These are phyloP conservation scores for Cepaea hortensis DNA, from an alignment of 2,888 invertebrate species.

Conservation along the genomic window DNA sequence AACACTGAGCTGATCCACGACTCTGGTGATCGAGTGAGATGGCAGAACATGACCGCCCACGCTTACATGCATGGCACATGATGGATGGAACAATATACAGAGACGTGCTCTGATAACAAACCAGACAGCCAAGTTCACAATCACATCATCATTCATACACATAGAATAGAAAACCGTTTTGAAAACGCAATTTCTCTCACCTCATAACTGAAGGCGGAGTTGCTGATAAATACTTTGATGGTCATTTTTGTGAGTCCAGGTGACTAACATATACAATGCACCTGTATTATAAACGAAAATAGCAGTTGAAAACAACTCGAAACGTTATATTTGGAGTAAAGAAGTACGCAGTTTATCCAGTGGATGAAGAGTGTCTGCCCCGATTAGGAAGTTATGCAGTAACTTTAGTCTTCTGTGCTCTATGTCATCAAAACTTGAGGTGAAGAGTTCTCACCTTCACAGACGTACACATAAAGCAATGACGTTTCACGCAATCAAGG, in stretches of 20 bases:
- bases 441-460: conserved; percentile 36
- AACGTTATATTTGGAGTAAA: no score
- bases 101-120: no score
- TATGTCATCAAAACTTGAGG: conserved; percentile 33
- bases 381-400: conserved; percentile 41
- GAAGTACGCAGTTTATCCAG: no score
- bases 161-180: background rate
- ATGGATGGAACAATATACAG: no score
- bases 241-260: conserved; percentile 35
- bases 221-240: conserved; percentile 40
- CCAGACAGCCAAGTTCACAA: no score
- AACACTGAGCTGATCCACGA: no score
- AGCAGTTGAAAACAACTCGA: background rate
- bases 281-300: background rate
- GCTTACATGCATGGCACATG: no score
- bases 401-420: background rate
- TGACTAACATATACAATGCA: background rate
- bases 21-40: no score
- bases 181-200: background rate
- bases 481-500: conserved; percentile 41
- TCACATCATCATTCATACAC: no score
- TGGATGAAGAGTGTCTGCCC: background rate
- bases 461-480: background rate
- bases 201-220: conserved; percentile 44
- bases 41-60: no score